Base-by-base conservation (phyloP, 2,888 invertebrate genomes). In the Cosmorhoe ocellata region DNA sequence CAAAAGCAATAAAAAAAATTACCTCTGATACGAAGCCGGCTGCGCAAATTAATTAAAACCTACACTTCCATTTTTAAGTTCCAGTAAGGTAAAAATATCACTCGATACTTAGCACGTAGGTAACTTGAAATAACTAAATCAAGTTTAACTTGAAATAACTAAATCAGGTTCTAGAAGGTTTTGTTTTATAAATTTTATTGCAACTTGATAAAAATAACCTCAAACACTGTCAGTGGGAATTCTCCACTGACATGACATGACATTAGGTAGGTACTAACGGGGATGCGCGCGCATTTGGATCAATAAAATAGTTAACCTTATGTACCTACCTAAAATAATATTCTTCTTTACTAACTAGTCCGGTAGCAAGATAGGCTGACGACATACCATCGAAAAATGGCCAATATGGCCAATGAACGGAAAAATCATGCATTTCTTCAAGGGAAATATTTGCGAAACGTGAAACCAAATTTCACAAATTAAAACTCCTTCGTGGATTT, bases 241-340 rank as follows among this genome's bases (percentile, higher is more conserved):
- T 82, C 79, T 79, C 78, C 80, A 57, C 61, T 51, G 63, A 59
- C 51, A 74, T 81, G 78, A 65, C 9, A n/a, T n/a, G n/a, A n/a
- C n/a, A n/a, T n/a, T n/a, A n/a, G n/a, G n/a, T n/a, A n/a, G n/a
- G n/a, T n/a, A n/a, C n/a, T n/a, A 60, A 66, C 41, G 31, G 13
- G 26, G 27, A 33, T 86, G 88, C 88, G 88, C 88, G 87, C 88
- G 88, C 88, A 87, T 8, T 27, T 9, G 45, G 72, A 81, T 87
- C 86, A 72, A 84, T 87, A 76, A 3, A 4, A 18, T 18, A 18
- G n/a, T 2, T 33, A 33, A 12, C 36, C 18, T n/a, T 41, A 49
- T 46, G 39, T 58, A 12, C 37, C 18, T 18, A 4, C 18, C 18
- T 18, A n/a, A n/a, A n/a, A n/a, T n/a, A n/a, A n/a, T n/a, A n/a